Conservation (phyloP, 2,113 vertebrate genomes). For the Podocnemis expansa region DNA sequence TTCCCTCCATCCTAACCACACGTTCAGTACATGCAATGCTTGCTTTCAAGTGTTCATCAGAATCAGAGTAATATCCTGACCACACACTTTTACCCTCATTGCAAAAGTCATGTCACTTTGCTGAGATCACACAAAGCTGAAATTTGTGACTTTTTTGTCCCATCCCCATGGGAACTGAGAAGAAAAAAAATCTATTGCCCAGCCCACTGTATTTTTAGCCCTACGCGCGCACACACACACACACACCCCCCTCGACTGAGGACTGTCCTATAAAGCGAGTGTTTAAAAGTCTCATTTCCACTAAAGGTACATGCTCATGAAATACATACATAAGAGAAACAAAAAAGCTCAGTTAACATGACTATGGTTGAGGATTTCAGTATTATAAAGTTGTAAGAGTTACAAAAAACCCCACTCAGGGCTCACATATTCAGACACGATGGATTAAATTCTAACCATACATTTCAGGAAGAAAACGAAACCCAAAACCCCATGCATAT, state of each 20-base stretch:
- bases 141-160: background rate
- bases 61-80: background rate
- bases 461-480: too few relatives aligned
- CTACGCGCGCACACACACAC: background rate
- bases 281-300: background rate
- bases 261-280: background rate
- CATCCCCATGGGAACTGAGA: background rate
- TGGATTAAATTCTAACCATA: too few relatives aligned
- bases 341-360: background rate
- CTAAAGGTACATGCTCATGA: background rate
- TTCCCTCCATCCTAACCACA: background rate
- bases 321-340: too few relatives aligned
- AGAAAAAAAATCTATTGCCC: background rate
- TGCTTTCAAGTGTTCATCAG: background rate
- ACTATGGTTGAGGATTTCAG: too few relatives aligned
- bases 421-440: too few relatives aligned
- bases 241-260: background rate
- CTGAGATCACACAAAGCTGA: background rate
- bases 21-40: background rate
- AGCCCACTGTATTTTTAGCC: background rate
- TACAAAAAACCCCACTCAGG: too few relatives aligned
- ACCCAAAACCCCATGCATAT: too few relatives aligned
- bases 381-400: too few relatives aligned
- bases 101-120: background rate
- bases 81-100: background rate